These are phyloP conservation scores for Sparidentex hasta DNA, from an alignment of 2,797 vertebrate genomes.

Conservation along the genomic window DNA sequence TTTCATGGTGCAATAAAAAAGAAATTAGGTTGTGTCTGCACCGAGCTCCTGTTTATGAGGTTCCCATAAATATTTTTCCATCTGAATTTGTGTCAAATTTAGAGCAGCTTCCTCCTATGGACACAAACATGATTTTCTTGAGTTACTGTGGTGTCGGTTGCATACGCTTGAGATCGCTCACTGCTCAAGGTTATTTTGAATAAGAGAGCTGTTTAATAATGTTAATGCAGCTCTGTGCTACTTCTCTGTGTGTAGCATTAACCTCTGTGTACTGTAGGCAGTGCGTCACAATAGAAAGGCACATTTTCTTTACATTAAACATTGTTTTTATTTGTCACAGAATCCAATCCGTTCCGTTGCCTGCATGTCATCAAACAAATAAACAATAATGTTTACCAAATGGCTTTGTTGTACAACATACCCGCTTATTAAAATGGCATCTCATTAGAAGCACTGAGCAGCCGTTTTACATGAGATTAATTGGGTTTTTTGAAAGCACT, in stretches of 20 bases:
- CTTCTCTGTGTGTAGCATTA: neutral
- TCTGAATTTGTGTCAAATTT: conserved; percentile 65
- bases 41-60: conserved; percentile 49
- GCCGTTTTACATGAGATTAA: conserved; percentile 86
- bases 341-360: conserved; percentile 66
- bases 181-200: conserved; percentile 43
- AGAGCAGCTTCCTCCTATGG: conserved; percentile 28
- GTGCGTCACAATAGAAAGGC: neutral
- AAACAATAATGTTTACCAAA: conserved; percentile 85
- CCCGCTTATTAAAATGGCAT: conserved; percentile 83
- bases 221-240: conserved; percentile 31
- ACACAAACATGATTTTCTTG: conserved; percentile 34
- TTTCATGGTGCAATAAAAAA: conserved; percentile 65
- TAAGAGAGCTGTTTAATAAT: conserved; percentile 30
- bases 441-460: conserved; percentile 84
- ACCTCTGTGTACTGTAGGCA: neutral
- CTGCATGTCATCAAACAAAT: conserved; percentile 81
- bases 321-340: conserved; percentile 44
- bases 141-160: conserved; percentile 35
- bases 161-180: neutral
- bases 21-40: conserved; percentile 51
- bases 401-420: conserved; percentile 85
- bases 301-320: conserved; percentile 50
- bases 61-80: conserved; percentile 62
- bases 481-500: conserved; percentile 79